Evolutionary conservation across 1,140 invertebrate genomes (phyloP).

Genomic region (Lepidurus apus): DNA sequence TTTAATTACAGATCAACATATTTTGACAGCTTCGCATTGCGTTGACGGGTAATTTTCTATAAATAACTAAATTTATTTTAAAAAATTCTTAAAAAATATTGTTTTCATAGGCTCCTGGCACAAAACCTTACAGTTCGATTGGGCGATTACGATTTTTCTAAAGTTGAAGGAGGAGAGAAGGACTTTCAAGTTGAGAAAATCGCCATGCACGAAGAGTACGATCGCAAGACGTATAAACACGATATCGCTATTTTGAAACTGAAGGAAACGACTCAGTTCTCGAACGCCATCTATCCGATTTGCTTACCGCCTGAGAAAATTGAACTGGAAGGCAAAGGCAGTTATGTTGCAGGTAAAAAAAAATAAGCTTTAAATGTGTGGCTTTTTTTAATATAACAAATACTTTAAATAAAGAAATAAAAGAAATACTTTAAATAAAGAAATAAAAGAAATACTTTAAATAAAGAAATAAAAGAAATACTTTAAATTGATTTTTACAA

Average conservation of each 20-base stretch:
- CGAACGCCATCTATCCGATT: constrained; percentile 38
- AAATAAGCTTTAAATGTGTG: too few relatives aligned
- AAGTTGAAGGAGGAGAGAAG: constrained; percentile 36
- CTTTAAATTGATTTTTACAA: not conserved
- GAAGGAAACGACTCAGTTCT: constrained; percentile 37
- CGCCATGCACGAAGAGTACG: constrained; percentile 39
- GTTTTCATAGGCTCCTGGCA: constrained; percentile 37
- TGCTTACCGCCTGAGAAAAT: constrained; percentile 45
- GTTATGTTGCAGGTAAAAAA: constrained; percentile 35
- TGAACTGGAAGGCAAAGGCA: constrained; percentile 34
- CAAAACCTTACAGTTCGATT: constrained; percentile 41
- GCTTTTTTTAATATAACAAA: too few relatives aligned
- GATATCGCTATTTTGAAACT: constrained; percentile 43
- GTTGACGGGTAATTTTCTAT: constrained; percentile 41
- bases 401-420: too few relatives aligned
- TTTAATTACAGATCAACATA: constrained; percentile 68
- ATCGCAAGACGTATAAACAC: constrained; percentile 41
- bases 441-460: too few relatives aligned
- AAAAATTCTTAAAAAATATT: not conserved
- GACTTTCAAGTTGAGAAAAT: constrained; percentile 37
- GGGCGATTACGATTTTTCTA: constrained; percentile 42
- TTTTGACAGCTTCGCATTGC: constrained; percentile 75
- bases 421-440: too few relatives aligned
- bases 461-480: too few relatives aligned
- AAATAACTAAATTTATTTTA: not conserved